phyloP scores from a whole-genome alignment of 2,113 vertebrate species.

The Prionailurus bengalensis region DNA sequence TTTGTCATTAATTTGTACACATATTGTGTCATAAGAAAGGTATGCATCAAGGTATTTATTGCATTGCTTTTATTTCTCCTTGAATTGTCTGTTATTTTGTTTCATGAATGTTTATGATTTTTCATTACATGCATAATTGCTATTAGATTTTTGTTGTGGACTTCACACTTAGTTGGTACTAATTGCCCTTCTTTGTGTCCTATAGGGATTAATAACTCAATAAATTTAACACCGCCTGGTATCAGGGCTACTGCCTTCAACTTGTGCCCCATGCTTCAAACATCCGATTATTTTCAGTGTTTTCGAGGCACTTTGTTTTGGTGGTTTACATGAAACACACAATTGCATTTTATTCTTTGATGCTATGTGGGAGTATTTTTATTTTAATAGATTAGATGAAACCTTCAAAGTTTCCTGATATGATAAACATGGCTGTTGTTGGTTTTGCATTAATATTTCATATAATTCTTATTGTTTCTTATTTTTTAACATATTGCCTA shows the following conservation, averaged over 20 bases:
- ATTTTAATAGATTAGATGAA: not conserved
- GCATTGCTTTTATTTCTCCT: not conserved
- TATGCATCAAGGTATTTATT: not conserved
- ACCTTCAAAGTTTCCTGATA: not conserved
- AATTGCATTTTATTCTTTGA: not conserved
- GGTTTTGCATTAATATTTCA: constrained; percentile 6
- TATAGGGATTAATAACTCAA: not conserved
- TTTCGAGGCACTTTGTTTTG: not conserved
- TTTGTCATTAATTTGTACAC: not conserved
- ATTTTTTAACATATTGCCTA: not conserved
- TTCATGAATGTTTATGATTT: not conserved
- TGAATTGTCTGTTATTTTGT: not conserved
- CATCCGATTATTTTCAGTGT: not conserved
- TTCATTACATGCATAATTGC: not conserved
- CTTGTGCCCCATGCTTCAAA: not conserved
- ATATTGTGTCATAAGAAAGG: not conserved
- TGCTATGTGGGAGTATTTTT: not conserved
- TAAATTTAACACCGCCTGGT: too few species aligned
- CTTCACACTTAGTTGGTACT: not conserved
- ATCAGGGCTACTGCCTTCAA: not conserved
- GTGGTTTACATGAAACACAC: not conserved
- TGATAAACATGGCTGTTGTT: not conserved
- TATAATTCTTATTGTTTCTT: not conserved
- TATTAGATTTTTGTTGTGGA: not conserved
- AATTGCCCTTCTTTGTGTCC: not conserved